Evolutionary conservation across 1,140 invertebrate species (phyloP), one percentile per base, ranked within the genome.

Genomic region (Schlechtendalia chinensis): DNA sequence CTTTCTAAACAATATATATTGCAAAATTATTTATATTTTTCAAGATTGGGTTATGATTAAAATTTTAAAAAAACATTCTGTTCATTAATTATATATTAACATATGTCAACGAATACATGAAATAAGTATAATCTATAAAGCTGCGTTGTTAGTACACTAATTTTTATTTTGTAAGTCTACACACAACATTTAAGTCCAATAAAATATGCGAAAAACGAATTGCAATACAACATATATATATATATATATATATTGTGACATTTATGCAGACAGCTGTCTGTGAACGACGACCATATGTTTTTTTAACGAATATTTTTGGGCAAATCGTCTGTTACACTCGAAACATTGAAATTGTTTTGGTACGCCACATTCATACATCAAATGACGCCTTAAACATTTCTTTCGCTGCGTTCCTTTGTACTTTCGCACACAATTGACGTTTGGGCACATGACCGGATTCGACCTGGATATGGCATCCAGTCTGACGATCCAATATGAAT

Each of bases 281-380:
- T 81, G 81, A 67, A 81, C 81, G 12, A 81, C 69, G 22, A 58
- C 29, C 22, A 75, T 65, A 22, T 79, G 81, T 58, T 81, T 81
- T 79, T 79, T 82, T 63, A 83, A 80, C 45, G 82, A 80, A 71
- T 81, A 81, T 1, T 79, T 83, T 77, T 87, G 85, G 22, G 87
- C 86, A 45, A 87, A 88, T 82, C 87, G 87, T n/a, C 58, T 81
- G 8, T 54, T 19, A 83, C 88, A 89, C 50, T 86, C 84, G 10
- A 84, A 83, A 83, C 88, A 88, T 39, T 83, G 84, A 82, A 88
- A 88, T 81, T 86, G 85, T 39, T 87, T 88, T 65, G 87, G 85
- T 32, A 87, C 85, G 19, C 87, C 87, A 82, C 88, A 89, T 82
- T 89, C 88, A 53, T 89, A 86, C 50, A 86, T 88, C 82, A 88